Conservation (phyloP, 2,113 vertebrate species). For the Leptobrachium leishanense region DNA sequence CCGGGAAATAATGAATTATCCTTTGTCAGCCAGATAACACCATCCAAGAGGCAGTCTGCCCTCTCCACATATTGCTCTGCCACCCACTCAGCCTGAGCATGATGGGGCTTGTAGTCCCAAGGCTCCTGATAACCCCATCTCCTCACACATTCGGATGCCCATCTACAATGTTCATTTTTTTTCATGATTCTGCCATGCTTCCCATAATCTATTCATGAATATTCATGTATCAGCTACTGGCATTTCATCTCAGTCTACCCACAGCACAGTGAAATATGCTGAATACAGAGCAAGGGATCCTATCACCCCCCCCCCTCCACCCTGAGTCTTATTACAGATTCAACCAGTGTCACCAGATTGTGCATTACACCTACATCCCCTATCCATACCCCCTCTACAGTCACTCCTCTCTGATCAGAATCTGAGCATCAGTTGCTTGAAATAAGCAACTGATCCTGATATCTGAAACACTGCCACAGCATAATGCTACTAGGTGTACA, state of each 20-base stretch:
- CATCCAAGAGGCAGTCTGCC: not conserved
- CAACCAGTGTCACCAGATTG: conserved; percentile 32
- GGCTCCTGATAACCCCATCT: not conserved
- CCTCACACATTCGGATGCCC: not conserved
- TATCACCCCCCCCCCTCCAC: not conserved
- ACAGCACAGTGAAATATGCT: not conserved
- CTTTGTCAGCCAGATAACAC: not conserved
- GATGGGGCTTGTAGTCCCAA: not conserved
- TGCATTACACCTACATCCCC: not conserved
- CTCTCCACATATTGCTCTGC: not conserved
- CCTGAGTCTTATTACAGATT: conserved; percentile 18
- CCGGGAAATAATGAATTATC: not conserved
- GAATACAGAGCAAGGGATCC: not conserved
- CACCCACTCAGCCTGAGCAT: not conserved
- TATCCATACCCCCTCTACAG: too few relatives aligned
- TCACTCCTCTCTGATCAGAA: not conserved
- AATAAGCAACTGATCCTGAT: too few relatives aligned
- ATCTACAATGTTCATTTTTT: too few relatives aligned
- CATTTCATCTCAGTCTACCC: not conserved
- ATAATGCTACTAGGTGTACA: not conserved
- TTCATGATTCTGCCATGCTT: too few relatives aligned
- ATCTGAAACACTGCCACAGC: too few relatives aligned
- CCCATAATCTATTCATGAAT: too few relatives aligned
- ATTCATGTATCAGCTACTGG: not conserved
- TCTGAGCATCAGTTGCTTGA: not conserved